These are phyloP conservation scores for Egretta garzetta DNA, from an alignment of 2,113 vertebrate genomes.

Conservation along the genomic window DNA sequence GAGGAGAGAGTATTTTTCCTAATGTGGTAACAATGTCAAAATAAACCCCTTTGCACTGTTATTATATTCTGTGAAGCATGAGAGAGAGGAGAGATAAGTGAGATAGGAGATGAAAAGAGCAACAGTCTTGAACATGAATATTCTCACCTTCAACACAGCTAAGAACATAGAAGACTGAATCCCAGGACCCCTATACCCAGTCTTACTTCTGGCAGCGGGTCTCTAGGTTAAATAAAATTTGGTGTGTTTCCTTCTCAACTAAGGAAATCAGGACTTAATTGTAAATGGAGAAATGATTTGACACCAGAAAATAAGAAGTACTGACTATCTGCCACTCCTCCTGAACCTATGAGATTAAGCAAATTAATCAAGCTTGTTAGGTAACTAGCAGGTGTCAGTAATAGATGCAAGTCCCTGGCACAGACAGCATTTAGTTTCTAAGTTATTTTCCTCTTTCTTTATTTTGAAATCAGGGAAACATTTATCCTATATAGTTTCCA, in stretches of 20 bases:
- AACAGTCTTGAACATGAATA: not conserved
- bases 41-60: not conserved
- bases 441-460: not conserved
- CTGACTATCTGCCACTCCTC: not conserved
- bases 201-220: not conserved
- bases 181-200: accelerated
- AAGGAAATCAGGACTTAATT: not conserved
- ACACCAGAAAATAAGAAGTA: not conserved
- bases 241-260: not conserved
- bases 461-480: conserved; percentile 18
- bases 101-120: not conserved
- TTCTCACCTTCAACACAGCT: not conserved
- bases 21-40: not conserved
- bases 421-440: not conserved
- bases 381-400: not conserved
- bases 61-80: not conserved
- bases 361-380: not conserved
- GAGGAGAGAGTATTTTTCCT: not conserved
- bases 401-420: not conserved
- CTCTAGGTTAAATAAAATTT: not conserved
- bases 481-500: conserved; percentile 15
- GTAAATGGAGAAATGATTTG: not conserved
- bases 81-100: not conserved
- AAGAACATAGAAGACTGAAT: not conserved
- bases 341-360: not conserved